phyloP scores from a whole-genome alignment of 2,888 invertebrate species.

The Oscheius onirici region DNA sequence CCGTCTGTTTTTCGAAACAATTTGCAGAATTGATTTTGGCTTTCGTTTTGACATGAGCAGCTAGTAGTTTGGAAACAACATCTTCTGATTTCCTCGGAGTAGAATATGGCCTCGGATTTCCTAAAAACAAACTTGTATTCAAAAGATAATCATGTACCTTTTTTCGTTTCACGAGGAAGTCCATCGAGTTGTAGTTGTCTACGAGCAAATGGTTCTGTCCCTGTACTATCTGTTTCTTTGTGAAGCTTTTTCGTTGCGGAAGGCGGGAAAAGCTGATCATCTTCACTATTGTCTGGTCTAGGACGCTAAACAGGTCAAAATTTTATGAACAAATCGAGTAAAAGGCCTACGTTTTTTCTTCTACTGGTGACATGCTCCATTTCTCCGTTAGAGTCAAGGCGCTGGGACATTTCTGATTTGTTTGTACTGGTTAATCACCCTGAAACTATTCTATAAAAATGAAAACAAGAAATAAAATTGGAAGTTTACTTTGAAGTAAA shows the following conservation, averaged over 20 bases:
- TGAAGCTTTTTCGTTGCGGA: not conserved
- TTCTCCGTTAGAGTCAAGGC: not conserved
- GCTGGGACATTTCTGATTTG: not conserved
- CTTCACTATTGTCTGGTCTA: not conserved
- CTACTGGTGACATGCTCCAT: conserved; percentile 3
- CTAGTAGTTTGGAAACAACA: not conserved
- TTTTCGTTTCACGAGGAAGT: not conserved
- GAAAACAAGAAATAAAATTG: not conserved
- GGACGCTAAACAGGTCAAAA: not conserved
- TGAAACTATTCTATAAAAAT: not conserved
- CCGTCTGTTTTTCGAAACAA: conserved; percentile 31
- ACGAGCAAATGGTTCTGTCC: conserved; percentile 5
- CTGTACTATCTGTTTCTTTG: not conserved
- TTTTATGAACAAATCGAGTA: not conserved
- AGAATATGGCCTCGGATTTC: not conserved
- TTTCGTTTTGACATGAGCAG: conserved; percentile 1
- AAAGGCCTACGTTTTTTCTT: not conserved
- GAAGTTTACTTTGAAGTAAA: not conserved
- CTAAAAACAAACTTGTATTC: not conserved
- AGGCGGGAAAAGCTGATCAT: not conserved
- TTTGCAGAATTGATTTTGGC: not conserved
- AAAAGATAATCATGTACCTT: not conserved
- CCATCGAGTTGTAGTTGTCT: not conserved
- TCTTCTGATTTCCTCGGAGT: not conserved
- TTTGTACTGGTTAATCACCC: not conserved